Conservation (phyloP, 2,797 vertebrate genomes). For the Gorsachius magnificus region DNA sequence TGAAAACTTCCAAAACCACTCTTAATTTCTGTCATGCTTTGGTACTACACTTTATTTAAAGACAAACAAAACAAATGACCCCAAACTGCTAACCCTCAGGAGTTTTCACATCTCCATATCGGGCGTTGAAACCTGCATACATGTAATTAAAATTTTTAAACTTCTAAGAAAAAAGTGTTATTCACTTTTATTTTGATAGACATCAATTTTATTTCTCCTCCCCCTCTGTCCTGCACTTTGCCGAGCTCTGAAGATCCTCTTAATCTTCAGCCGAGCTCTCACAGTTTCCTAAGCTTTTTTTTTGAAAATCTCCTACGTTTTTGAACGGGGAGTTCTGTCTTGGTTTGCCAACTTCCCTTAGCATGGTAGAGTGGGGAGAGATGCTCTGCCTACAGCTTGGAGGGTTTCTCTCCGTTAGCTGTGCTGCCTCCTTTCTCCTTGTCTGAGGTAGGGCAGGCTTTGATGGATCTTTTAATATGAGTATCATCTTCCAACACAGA, state of each 20-base stretch:
- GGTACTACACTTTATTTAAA: not conserved
- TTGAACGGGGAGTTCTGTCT: not conserved
- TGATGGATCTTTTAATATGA: slow-evolving; percentile 61
- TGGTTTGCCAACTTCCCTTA: not conserved
- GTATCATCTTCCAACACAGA: slow-evolving; percentile 31
- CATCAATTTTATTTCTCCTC: accelerated
- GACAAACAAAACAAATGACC: not conserved
- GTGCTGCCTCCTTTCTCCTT: not conserved
- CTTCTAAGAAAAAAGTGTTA: not conserved
- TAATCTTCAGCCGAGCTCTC: not conserved
- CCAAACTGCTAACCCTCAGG: not conserved
- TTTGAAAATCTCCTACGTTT: not conserved
- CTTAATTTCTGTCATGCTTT: not conserved
- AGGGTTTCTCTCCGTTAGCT: slow-evolving; percentile 34
- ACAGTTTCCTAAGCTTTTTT: not conserved
- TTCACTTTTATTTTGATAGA: not conserved
- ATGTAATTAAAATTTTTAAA: not conserved
- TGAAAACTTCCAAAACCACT: not conserved
- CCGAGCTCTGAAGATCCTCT: not conserved
- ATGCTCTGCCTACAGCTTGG: not conserved
- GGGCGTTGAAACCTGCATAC: not conserved
- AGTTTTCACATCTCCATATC: not conserved
- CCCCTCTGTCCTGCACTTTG: not conserved
- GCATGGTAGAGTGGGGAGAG: not conserved
- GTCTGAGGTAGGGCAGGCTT: not conserved